These are phyloP conservation scores for Chrysolina haemoptera DNA, from an alignment of 2,888 invertebrate species.

Conservation along the genomic window DNA sequence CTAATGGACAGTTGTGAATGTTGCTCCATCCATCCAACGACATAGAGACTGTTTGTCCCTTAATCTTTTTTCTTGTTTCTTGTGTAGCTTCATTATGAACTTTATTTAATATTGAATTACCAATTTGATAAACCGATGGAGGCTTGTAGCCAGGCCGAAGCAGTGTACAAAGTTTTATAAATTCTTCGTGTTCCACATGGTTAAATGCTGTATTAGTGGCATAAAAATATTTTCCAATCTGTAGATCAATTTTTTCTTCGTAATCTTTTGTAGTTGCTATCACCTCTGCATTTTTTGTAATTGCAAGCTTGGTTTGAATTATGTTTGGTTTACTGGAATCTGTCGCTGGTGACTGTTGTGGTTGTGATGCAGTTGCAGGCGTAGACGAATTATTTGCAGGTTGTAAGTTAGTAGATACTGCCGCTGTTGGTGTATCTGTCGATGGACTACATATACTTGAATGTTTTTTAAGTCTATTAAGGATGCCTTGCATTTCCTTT, in stretches of 20 bases:
- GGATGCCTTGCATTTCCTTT: constrained; percentile 26
- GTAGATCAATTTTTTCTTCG: constrained; percentile 26
- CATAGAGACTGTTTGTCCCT: constrained; percentile 33
- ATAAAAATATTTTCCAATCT: constrained; percentile 16
- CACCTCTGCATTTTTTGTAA: constrained; percentile 26
- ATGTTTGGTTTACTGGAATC: constrained; percentile 24
- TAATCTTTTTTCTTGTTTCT: constrained; percentile 27
- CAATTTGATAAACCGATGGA: constrained; percentile 30
- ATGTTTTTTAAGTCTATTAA: constrained; percentile 25
- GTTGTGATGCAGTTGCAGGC: constrained; percentile 27
- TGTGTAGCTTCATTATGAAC: constrained; percentile 26
- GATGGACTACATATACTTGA: constrained; percentile 23
- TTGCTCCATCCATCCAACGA: constrained; percentile 34
- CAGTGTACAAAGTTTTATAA: constrained; percentile 27
- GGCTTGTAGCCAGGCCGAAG: constrained; percentile 30
- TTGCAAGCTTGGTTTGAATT: constrained; percentile 25
- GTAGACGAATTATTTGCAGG: constrained; percentile 28
- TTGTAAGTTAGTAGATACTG: constrained; percentile 27
- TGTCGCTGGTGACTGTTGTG: constrained; percentile 26
- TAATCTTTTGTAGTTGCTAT: constrained; percentile 28
- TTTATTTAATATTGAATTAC: constrained; percentile 26
- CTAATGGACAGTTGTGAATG: constrained; percentile 28
- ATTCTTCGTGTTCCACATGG: constrained; percentile 26
- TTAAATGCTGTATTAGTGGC: constrained; percentile 24
- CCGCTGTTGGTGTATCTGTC: constrained; percentile 26